Percentiles rank a stretch among this genome's conserved stretches.
phyloP scores from a whole-genome alignment of 2,888 invertebrate genomes.

The Tethea ocularis region DNA sequence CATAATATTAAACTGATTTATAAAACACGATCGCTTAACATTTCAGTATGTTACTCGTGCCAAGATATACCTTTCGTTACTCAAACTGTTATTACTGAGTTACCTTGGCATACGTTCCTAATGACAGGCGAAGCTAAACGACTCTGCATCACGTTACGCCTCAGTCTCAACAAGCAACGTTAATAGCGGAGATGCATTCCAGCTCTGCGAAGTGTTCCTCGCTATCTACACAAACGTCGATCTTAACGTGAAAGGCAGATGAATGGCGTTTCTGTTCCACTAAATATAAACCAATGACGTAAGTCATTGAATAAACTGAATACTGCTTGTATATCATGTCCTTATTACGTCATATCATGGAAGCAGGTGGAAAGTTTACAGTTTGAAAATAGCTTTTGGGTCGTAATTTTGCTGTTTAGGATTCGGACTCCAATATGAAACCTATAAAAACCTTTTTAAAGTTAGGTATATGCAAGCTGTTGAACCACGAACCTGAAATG shows the following conservation, averaged over 20 bases:
- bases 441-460: too few relatives aligned
- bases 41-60: constrained; percentile 4
- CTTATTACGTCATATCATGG: constrained; percentile 27
- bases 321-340: constrained; percentile 28
- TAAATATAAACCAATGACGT: constrained; percentile 62
- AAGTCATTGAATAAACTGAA: constrained; percentile 39
- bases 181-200: constrained; percentile 24
- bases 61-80: constrained; percentile 19
- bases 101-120: constrained; percentile 15
- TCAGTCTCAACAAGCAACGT: neutral
- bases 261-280: constrained; percentile 47
- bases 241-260: constrained; percentile 47
- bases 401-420: neutral
- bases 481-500: constrained; percentile 17
- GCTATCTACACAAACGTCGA: constrained; percentile 44
- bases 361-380: constrained; percentile 20
- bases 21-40: neutral
- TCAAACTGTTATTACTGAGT: neutral
- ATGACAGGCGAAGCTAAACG: constrained; percentile 7
- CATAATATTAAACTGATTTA: neutral
- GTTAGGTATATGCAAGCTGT: too few relatives aligned
- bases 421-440: too few relatives aligned
- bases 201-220: constrained; percentile 28
- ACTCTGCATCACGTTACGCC: neutral
- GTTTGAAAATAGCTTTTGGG: neutral